Percentiles rank a stretch among this genome's conserved stretches.
Conservation (phyloP, 2,797 vertebrate genomes). For the Danio jaintianensis region DNA sequence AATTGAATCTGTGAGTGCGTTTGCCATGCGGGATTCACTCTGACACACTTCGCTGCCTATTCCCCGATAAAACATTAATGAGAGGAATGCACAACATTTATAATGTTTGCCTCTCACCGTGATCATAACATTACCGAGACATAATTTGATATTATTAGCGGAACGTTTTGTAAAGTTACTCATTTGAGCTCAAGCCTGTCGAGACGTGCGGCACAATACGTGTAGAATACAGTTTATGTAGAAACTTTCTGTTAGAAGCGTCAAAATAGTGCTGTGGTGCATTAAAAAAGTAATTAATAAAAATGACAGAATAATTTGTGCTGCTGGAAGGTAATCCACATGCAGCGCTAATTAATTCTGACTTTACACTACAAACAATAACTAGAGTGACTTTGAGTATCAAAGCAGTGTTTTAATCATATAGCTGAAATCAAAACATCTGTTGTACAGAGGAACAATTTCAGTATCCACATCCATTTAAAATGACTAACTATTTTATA, state of each 20-base stretch:
- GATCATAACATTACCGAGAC: slow-evolving; percentile 22
- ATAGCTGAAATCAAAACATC: neutral
- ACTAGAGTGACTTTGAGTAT: neutral
- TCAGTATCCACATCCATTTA: too few relatives aligned
- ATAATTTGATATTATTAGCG: slow-evolving; percentile 52
- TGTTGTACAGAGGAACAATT: neutral
- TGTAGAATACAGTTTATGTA: slow-evolving; percentile 57
- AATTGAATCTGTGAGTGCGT: slow-evolving; percentile 14
- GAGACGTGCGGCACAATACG: slow-evolving; percentile 41
- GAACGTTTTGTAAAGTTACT: slow-evolving; percentile 50
- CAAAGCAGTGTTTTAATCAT: neutral
- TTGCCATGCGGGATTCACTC: slow-evolving; percentile 4
- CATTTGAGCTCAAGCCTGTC: slow-evolving; percentile 28
- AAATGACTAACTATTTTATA: too few relatives aligned
- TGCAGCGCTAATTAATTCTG: neutral
- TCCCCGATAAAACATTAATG: slow-evolving; percentile 27
- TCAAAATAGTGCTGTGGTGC: neutral
- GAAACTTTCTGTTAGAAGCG: slow-evolving; percentile 46
- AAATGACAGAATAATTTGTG: neutral
- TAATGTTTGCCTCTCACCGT: slow-evolving; percentile 6
- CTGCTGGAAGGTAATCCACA: neutral
- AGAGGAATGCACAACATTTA: slow-evolving; percentile 31
- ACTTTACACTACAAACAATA: neutral
- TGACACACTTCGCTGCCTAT: slow-evolving; percentile 17
- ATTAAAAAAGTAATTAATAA: slow-evolving; percentile 8